Evolutionary conservation across 2,113 vertebrate species (phyloP), one percentile per base, ranked within the genome.

Genomic region (Heterochromis multidens): DNA sequence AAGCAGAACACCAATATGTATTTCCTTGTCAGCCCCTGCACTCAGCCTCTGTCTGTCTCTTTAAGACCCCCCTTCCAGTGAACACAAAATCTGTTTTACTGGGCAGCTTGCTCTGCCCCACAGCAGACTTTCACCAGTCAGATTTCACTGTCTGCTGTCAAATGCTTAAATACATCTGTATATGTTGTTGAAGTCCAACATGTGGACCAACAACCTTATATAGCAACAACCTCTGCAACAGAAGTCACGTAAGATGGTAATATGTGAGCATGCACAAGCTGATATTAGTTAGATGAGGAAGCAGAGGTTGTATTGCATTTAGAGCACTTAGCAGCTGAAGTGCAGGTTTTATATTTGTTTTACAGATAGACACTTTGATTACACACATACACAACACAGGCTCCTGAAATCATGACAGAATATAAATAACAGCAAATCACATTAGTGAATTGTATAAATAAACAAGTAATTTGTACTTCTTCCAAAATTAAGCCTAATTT

Each of bases 141-240:
- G 70, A 74, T 54, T 74, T 74, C 46, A 74, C 70, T 74, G 49
- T 52, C 49, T 2, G 49, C 49, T 52, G 25, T 74, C 27, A 54
- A 74, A 74, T 54, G 70, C 46, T 74, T 54, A 74, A 74, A 74
- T 31, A 74, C 70, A 54, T 72, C 70, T 54, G 70, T 19, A 74
- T 74, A 31, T 74, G 25, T 74, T 74, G 70, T 74, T 74, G 70
- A 49, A 46, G 70, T 74, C 10, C 27, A 31, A 27, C 70, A 27
- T 6, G 70, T 74, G 46, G 70, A 31, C 70, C 27, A 74, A 33
- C 46, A 74, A n/a, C 70, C 27, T 54, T 33, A 54, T 54, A 54
- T 54, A 74, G 27, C 46, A 74, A 33, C 70, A 74, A 74, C 70
- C 19, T 74, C 27, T 74, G 46, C 46, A 74, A 74, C 70, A 54